Evolutionary conservation across 2,888 invertebrate genomes (phyloP).

Genomic region (Trichacis sp.): DNA sequence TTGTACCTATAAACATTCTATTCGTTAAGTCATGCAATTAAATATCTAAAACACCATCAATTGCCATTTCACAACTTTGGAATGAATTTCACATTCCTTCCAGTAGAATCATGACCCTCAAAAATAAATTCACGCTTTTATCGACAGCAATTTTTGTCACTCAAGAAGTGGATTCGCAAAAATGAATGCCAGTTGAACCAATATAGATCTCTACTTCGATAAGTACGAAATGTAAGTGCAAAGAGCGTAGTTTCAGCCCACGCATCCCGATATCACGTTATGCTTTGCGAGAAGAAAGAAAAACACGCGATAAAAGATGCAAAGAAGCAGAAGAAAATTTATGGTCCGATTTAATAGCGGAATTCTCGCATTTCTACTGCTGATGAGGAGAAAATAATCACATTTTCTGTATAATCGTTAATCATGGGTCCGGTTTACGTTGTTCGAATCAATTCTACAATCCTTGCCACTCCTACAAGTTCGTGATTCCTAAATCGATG

Average conservation of each 20-base stretch:
- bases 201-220: slow-evolving; percentile 42
- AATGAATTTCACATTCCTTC: too few relatives aligned
- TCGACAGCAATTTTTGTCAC: background rate
- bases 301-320: slow-evolving; percentile 2
- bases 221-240: slow-evolving; percentile 32
- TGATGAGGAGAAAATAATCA: slow-evolving; percentile 31
- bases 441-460: slow-evolving; percentile 2
- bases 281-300: too few relatives aligned
- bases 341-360: slow-evolving; percentile 32
- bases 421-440: slow-evolving; percentile 9
- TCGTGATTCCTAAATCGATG: slow-evolving; percentile 4
- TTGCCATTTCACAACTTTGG: too few relatives aligned
- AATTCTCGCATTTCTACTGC: slow-evolving; percentile 25
- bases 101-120: slow-evolving; percentile 3
- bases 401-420: slow-evolving; percentile 35
- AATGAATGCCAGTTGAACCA: slow-evolving; percentile 28
- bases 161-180: slow-evolving; percentile 16
- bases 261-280: slow-evolving; percentile 31
- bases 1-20: too few relatives aligned
- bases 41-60: too few relatives aligned
- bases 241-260: slow-evolving; percentile 39
- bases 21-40: slow-evolving; percentile 5
- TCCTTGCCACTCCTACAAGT: background rate
- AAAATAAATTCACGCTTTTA: background rate
- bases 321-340: slow-evolving; percentile 27